Base-by-base conservation (phyloP, 2,797 vertebrate species). In the Pterois miles region DNA sequence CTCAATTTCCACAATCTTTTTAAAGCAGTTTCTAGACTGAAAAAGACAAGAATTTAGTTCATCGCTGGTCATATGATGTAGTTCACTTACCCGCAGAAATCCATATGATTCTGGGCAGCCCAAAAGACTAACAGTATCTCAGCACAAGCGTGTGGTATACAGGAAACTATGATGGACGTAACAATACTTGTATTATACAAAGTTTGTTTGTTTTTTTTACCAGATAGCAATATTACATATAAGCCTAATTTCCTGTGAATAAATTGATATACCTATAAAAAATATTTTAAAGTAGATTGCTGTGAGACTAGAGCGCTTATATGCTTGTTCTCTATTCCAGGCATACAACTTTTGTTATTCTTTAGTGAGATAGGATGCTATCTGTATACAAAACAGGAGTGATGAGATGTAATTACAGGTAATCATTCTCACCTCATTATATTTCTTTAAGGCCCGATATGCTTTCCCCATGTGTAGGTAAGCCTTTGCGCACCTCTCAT, bases 391-490 rank as follows among this genome's bases (percentile, higher is more conserved):
- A 63, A 69, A 8, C 5, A 25, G 1, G 10, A 38, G 4, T 76
- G 11, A 83, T 78, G 53, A 40, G 31, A 29, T 71, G 50, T 60
- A 75, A 76, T 82, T 43, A 78, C 31, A 25, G 18, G 40, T 65
- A 82, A 80, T 88, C 57, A 66, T 82, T 71, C 89, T 90, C 65
- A 97, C 97, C 95, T 95, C 85, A 4, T 64, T 65, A 82, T 96
- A 97, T 79, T 96, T 91, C 82, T 94, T 92, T 52, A 97, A 85
- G 2, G 93, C 95, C 75, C 95, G 83, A 88, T 96, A 93, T 77
- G 97, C 97, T 90, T 96, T 98, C 7, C 96, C 97, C 97, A 98
- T 97, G 60, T 97, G 96, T 46, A 98, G 92, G 68, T 96, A 95
- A 0, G 97, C 97, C 85, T 99, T 99, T 8, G 93, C 87, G 78